Conservation (phyloP, 2,797 vertebrate genomes). For the Anniella stebbinsi region DNA sequence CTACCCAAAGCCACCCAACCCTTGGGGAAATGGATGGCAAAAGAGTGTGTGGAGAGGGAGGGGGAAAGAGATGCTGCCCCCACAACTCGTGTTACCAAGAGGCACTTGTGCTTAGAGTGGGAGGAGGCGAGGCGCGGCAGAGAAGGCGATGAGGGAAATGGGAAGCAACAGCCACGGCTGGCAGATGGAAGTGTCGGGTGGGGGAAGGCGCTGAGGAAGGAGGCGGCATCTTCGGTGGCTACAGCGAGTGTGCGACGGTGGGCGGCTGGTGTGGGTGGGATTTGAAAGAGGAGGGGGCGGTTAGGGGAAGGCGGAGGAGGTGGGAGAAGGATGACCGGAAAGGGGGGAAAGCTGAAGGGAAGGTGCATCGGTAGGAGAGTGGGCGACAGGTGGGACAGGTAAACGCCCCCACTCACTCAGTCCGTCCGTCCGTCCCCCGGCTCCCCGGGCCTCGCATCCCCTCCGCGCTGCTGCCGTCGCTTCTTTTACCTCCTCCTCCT, state of each 20-base stretch:
- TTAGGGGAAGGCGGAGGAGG: neutral
- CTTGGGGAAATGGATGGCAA: neutral
- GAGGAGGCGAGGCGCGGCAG: neutral
- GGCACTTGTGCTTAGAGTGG: neutral
- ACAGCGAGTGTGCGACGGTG: neutral
- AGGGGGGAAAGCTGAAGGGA: too few relatives aligned
- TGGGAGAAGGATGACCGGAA: neutral
- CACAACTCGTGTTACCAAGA: neutral
- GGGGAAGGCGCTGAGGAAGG: neutral
- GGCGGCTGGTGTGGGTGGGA: conserved; percentile 12
- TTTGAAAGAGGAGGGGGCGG: conserved; percentile 14
- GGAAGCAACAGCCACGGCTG: conserved; percentile 1
- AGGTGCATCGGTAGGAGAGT: neutral
- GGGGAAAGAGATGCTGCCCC: neutral
- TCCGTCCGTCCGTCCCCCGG: neutral
- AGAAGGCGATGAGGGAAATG: neutral
- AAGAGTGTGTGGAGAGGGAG: too few relatives aligned
- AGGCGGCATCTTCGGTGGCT: conserved; percentile 9
- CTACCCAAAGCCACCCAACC: neutral
- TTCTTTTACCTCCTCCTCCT: conserved; percentile 11
- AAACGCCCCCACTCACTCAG: neutral
- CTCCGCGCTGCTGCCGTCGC: neutral
- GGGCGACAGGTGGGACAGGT: conserved; percentile 44
- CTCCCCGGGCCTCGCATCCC: conserved; percentile 9
- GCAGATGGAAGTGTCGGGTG: neutral